These are phyloP conservation scores for Octodon degus DNA, from an alignment of 2,113 vertebrate genomes.

Conservation along the genomic window DNA sequence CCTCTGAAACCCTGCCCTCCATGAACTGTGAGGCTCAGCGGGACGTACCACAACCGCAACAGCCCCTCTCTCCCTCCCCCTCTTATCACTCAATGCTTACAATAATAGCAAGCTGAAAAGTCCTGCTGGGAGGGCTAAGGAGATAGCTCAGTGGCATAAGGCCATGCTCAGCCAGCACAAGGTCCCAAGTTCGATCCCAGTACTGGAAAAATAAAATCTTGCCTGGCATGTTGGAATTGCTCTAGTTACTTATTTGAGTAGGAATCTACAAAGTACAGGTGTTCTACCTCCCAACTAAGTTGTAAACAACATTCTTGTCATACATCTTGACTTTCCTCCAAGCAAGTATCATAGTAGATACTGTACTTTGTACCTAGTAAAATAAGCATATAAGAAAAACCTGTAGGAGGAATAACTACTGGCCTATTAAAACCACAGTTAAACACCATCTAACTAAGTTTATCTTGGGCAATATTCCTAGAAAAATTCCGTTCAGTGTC, in stretches of 20 bases:
- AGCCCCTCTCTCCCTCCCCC: not conserved
- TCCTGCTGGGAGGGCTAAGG: too few relatives aligned
- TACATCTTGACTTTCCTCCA: slow-evolving; percentile 7
- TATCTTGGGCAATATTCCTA: not conserved
- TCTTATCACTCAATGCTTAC: not conserved
- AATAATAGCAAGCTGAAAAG: not conserved
- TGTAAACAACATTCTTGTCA: not conserved
- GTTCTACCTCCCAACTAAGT: not conserved
- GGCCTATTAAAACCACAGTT: not conserved
- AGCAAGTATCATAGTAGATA: not conserved
- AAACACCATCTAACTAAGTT: not conserved
- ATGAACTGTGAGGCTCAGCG: too few relatives aligned
- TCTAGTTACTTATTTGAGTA: slow-evolving; percentile 8
- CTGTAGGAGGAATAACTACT: not conserved
- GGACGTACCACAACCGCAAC: too few relatives aligned
- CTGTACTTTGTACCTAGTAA: not conserved
- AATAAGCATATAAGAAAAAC: not conserved
- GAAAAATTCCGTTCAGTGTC: not conserved
- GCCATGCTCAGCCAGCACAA: too few relatives aligned
- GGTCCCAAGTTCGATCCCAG: too few relatives aligned
- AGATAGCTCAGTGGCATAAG: too few relatives aligned
- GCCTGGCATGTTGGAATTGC: not conserved
- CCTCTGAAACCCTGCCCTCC: too few relatives aligned
- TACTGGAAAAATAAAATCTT: not conserved
- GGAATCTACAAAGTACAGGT: not conserved